Evolutionary conservation across 2,888 invertebrate genomes (phyloP).

Genomic region (Trachelus stipa): DNA sequence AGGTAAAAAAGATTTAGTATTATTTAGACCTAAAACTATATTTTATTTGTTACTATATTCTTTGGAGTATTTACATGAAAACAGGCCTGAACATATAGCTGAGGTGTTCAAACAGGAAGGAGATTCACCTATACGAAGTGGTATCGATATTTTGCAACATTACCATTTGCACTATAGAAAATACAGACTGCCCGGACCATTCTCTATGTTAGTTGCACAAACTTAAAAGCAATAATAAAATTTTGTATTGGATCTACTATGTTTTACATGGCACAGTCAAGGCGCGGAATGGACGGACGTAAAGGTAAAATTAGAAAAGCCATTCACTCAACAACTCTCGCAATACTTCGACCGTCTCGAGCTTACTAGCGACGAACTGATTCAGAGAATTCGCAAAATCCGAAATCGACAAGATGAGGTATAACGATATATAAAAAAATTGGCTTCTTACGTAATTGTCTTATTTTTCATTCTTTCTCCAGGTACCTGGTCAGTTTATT

Average conservation of each 20-base stretch:
- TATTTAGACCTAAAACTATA: background rate
- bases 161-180: slow-evolving; percentile 72
- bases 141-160: slow-evolving; percentile 74
- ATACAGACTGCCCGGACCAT: slow-evolving; percentile 70
- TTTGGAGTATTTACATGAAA: background rate
- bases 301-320: slow-evolving; percentile 68
- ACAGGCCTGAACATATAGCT: slow-evolving; percentile 74
- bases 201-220: slow-evolving; percentile 69
- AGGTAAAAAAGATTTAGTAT: slow-evolving; percentile 31
- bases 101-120: slow-evolving; percentile 74
- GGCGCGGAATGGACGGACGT: slow-evolving; percentile 73
- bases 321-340: slow-evolving; percentile 66
- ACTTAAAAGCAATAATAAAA: background rate
- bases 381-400: slow-evolving; percentile 68
- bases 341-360: slow-evolving; percentile 58
- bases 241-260: slow-evolving; percentile 10
- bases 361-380: slow-evolving; percentile 63
- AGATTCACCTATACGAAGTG: slow-evolving; percentile 72
- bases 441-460: background rate
- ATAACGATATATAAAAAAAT: slow-evolving; percentile 38
- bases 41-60: background rate
- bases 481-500: slow-evolving; percentile 63
- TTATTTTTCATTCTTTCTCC: background rate
- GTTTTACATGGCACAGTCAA: slow-evolving; percentile 62
- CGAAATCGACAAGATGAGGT: slow-evolving; percentile 76